These are phyloP conservation scores for Echinometra lucunter DNA, from an alignment of 53 echinoderm and acorn worm species.

Conservation along the genomic window DNA sequence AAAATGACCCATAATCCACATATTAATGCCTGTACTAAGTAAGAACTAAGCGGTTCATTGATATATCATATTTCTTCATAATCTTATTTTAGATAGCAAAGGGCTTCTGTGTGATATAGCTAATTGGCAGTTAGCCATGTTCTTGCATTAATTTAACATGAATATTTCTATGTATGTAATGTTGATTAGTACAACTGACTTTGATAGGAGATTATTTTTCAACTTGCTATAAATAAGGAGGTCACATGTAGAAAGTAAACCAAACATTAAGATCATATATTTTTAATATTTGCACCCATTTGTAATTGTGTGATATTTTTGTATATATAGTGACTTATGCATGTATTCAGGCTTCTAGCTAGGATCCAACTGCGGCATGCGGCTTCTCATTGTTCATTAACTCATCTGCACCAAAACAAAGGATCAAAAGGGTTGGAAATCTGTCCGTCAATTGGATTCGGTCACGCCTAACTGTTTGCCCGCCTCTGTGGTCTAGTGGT, in stretches of 20 bases:
- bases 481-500: no score
- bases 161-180: background rate
- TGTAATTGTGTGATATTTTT: background rate
- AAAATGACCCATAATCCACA: conserved; percentile 7
- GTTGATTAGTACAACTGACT: background rate
- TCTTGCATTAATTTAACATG: no score
- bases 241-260: background rate
- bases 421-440: no score
- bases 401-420: no score
- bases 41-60: background rate
- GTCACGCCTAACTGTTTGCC: no score
- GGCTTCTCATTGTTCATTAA: no score
- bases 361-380: no score
- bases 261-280: no score
- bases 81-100: background rate
- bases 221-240: background rate
- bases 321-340: no score
- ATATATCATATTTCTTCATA: conserved; percentile 14
- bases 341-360: no score
- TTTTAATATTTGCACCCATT: no score
- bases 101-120: background rate
- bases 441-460: no score
- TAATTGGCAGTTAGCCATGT: background rate
- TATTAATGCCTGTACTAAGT: background rate
- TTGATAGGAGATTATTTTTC: background rate